These are phyloP conservation scores for Lepus townsendii DNA, from an alignment of 2,797 vertebrate genomes.

Conservation along the genomic window DNA sequence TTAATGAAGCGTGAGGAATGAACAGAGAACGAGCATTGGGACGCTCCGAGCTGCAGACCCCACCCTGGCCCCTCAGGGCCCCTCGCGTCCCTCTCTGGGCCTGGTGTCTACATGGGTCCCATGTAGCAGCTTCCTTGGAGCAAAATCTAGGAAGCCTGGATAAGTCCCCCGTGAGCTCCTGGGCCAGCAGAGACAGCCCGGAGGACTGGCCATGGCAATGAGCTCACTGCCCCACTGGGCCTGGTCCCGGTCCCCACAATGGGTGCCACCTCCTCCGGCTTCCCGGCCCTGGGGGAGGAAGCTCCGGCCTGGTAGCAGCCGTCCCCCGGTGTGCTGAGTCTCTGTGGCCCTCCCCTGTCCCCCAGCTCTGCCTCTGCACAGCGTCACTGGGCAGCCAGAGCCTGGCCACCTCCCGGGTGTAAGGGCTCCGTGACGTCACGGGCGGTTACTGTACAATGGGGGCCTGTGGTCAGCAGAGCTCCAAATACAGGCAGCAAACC, in stretches of 20 bases:
- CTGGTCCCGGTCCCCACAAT: accelerated
- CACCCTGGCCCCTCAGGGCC: background rate
- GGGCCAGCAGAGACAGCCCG: background rate
- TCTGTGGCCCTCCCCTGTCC: background rate
- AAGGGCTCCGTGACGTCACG: background rate
- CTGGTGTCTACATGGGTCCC: background rate
- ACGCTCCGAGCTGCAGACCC: background rate
- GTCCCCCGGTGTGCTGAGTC: background rate
- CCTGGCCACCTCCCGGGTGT: background rate
- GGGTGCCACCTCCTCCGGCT: accelerated
- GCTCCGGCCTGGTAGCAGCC: background rate
- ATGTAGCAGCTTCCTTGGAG: background rate
- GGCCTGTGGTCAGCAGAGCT: too few species aligned
- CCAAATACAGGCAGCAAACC: background rate
- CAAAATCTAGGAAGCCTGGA: background rate
- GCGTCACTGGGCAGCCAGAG: background rate
- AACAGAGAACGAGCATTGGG: background rate
- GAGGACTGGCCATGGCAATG: accelerated
- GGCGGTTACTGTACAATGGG: too few species aligned
- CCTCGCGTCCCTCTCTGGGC: background rate
- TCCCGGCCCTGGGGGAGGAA: background rate
- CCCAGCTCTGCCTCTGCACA: background rate
- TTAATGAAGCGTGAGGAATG: background rate
- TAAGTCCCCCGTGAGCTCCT: accelerated
- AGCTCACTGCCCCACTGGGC: background rate